Base-by-base conservation (phyloP, 2,888 invertebrate species). In the Onthophagus sagittarius region DNA sequence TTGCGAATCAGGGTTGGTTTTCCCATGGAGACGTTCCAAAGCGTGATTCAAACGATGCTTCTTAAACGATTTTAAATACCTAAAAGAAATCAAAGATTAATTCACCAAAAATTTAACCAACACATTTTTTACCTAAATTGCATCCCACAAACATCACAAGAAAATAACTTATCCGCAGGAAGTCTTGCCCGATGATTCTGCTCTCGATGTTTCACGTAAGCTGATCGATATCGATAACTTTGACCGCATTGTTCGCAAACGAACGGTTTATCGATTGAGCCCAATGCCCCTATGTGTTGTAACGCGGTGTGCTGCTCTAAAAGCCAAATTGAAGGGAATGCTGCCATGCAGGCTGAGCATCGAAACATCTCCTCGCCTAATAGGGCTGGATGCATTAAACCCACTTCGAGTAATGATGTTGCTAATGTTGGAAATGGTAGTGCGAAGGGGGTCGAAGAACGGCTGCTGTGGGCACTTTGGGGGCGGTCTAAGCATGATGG, bases 211-310 rank as follows among this genome's bases (percentile, higher is more conserved):
- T 92, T 92, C 69, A 92, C 91, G 83, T 92, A 93, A 53, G 95
- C 95, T 63, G 95, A 95, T 75, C 95, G 89, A 84, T 95, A 96
- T 78, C 81, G 90, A 86, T 96, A 96, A 81, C 94, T 94, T 82
- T 96, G 95, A 4, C 95, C 95, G 84, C 95, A 96, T 83, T 95
- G 95, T 81, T 95, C 95, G 86, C 95, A 96, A 63, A 95, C 94
- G 86, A 95, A 95, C 11, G 95, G 95, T 82, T 95, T 96, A 84
- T 95, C 95, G 82, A 94, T 92, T 23, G 83, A 79, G 69, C 80
- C 79, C 5, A 83, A 81, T 82, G 89, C 79, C 23, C 84, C 84
- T 74, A 94, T 92, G 85, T 95, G 95, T 82, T 95, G 95, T 15
- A 96, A 86, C 0, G 94, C 91, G 0, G 94, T 93, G 84, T 95